These are phyloP conservation scores for Saccostrea glomerata DNA, from an alignment of 1,140 invertebrate species.

Conservation along the genomic window DNA sequence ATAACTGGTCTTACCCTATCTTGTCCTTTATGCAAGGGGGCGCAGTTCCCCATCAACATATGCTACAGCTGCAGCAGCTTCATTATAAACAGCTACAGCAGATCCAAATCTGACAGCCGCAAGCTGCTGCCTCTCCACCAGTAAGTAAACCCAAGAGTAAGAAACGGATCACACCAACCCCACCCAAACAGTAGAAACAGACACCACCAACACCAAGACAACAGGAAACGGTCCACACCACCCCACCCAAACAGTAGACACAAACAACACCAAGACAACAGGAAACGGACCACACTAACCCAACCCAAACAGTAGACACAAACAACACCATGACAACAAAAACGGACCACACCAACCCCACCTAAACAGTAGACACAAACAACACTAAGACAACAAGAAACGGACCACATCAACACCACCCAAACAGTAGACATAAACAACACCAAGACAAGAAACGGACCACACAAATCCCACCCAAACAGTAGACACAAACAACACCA, in stretches of 20 bases:
- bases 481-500: too few species aligned
- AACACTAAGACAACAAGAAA: slow-evolving; percentile 69
- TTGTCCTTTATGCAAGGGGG: too few species aligned
- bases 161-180: too few species aligned
- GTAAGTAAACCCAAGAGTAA: too few species aligned
- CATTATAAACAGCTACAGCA: slow-evolving; percentile 60
- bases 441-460: slow-evolving; percentile 39
- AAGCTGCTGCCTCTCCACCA: slow-evolving; percentile 79
- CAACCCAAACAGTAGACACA: too few species aligned
- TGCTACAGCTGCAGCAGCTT: slow-evolving; percentile 82
- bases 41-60: slow-evolving; percentile 79
- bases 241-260: slow-evolving; percentile 69
- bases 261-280: not conserved
- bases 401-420: slow-evolving; percentile 72
- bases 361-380: too few species aligned
- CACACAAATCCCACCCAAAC: slow-evolving; percentile 3
- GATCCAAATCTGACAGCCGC: slow-evolving; percentile 82
- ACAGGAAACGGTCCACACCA: slow-evolving; percentile 71
- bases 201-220: too few species aligned
- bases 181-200: too few species aligned
- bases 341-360: too few species aligned
- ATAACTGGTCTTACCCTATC: too few species aligned
- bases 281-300: slow-evolving; percentile 51
- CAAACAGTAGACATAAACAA: slow-evolving; percentile 55
- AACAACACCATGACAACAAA: too few species aligned